phyloP scores from a whole-genome alignment of 2,113 vertebrate species.

The Mionectes macconnelli region DNA sequence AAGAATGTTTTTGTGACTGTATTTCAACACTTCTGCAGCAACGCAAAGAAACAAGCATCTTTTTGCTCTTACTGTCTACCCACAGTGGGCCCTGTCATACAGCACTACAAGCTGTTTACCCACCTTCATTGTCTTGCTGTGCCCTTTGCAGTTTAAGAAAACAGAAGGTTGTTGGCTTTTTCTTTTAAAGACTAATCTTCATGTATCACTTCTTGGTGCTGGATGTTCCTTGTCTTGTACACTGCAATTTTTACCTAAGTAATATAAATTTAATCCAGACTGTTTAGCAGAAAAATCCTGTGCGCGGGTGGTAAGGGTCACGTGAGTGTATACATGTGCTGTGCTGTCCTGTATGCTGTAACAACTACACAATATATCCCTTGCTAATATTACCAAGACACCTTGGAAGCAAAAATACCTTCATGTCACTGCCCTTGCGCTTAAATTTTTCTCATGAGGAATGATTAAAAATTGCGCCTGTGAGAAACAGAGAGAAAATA shows the following conservation, averaged over 20 bases:
- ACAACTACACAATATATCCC: background rate
- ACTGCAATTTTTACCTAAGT: background rate
- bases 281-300: background rate
- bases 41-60: background rate
- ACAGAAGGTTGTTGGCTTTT: background rate
- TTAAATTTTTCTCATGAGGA: background rate
- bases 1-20: background rate
- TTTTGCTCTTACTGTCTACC: background rate
- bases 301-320: background rate
- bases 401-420: background rate
- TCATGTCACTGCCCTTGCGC: background rate
- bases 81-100: background rate
- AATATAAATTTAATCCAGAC: background rate
- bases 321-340: background rate
- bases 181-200: background rate
- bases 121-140: background rate
- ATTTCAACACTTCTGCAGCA: background rate
- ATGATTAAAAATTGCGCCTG: background rate
- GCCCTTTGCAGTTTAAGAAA: background rate
- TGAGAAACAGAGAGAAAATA: background rate
- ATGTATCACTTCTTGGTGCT: background rate
- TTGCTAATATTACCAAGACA: background rate
- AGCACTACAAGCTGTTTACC: background rate
- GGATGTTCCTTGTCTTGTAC: background rate
- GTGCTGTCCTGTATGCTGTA: background rate